Conservation (phyloP, 2,113 vertebrate genomes). For the Gallinago media region DNA sequence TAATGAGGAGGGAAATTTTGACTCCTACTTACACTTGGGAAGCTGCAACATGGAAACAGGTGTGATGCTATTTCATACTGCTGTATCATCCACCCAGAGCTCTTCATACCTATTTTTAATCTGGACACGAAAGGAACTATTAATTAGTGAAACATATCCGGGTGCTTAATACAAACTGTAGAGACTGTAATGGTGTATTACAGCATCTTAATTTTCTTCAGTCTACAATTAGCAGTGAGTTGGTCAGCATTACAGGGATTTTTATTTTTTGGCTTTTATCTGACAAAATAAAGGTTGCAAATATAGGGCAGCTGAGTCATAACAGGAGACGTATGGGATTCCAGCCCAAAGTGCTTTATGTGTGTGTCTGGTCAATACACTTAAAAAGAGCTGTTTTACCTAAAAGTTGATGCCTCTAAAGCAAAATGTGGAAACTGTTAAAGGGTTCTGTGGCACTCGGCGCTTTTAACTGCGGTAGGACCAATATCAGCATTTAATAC, state of each 20-base stretch:
- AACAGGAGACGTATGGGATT: neutral
- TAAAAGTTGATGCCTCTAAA: neutral
- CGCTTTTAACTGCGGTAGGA: neutral
- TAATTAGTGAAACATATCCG: conserved; percentile 62
- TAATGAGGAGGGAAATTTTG: conserved; percentile 64
- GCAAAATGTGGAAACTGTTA: neutral
- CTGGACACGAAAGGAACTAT: conserved; percentile 42
- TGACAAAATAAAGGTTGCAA: conserved; percentile 3
- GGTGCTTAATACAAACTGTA: conserved; percentile 37
- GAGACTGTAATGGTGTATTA: conserved; percentile 10
- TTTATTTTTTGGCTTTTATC: neutral
- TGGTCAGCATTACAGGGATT: neutral
- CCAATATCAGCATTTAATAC: neutral
- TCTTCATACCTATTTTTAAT: conserved; percentile 70
- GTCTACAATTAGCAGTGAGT: neutral
- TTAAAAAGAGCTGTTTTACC: neutral
- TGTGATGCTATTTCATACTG: conserved; percentile 58
- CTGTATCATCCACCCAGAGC: conserved; percentile 63
- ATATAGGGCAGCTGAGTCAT: neutral
- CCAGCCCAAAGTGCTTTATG: neutral
- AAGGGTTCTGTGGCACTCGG: neutral
- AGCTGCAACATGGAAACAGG: conserved; percentile 57
- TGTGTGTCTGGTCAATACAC: neutral
- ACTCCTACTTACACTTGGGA: conserved; percentile 61
- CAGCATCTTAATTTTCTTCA: conserved; percentile 11